Conservation (phyloP, 1,140 invertebrate genomes). For the Lepidostoma basale region DNA sequence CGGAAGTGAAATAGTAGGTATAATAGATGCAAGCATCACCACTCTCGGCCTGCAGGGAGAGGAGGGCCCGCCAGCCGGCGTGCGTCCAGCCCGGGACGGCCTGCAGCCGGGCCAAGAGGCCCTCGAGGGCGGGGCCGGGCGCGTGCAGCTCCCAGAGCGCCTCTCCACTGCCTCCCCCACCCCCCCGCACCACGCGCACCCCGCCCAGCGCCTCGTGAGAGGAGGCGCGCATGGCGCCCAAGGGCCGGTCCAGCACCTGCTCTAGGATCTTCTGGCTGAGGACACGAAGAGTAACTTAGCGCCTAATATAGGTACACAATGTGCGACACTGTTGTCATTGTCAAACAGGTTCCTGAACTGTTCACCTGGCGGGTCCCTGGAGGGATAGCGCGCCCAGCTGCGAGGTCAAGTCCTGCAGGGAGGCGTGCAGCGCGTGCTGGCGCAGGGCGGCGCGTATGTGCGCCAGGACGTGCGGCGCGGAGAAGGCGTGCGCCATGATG, state of each 20-base stretch:
- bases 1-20: too few species aligned
- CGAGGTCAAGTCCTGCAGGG: slow-evolving; percentile 74
- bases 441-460: slow-evolving; percentile 73
- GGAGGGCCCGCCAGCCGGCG: slow-evolving; percentile 83
- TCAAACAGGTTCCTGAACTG: too few species aligned
- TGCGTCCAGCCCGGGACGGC: slow-evolving; percentile 67
- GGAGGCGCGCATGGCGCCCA: slow-evolving; percentile 66
- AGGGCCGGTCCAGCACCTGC: slow-evolving; percentile 56
- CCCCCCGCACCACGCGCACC: slow-evolving; percentile 73
- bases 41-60: slow-evolving; percentile 85
- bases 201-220: slow-evolving; percentile 51
- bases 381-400: slow-evolving; percentile 82
- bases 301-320: too few species aligned
- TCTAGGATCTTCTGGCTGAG: slow-evolving; percentile 72
- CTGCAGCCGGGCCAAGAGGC: slow-evolving; percentile 50
- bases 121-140: slow-evolving; percentile 59
- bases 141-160: slow-evolving; percentile 88
- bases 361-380: slow-evolving; percentile 81
- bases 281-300: too few species aligned
- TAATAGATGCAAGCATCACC: too few species aligned
- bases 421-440: slow-evolving; percentile 74
- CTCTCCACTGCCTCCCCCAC: slow-evolving; percentile 87
- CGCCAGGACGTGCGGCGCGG: slow-evolving; percentile 74
- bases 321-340: too few species aligned
- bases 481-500: slow-evolving; percentile 79